phyloP scores from a whole-genome alignment of 2,797 vertebrate genomes.

The Neopelma chrysocephalum region DNA sequence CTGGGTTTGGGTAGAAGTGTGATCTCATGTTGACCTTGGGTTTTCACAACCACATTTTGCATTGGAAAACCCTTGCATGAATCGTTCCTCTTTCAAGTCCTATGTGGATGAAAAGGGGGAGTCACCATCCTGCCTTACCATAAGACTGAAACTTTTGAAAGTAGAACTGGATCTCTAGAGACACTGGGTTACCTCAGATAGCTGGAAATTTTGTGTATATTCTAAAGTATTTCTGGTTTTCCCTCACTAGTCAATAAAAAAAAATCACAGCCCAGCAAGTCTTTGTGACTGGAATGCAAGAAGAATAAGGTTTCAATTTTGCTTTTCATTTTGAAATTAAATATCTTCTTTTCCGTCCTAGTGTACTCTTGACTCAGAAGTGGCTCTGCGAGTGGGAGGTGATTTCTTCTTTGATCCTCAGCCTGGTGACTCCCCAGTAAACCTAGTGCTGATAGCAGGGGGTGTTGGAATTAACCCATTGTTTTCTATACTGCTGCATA shows the following conservation, averaged over 20 bases:
- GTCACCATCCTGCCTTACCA: not conserved
- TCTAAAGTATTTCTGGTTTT: not conserved
- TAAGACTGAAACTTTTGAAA: not conserved
- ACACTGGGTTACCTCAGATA: not conserved
- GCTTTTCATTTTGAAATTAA: slow-evolving; percentile 29
- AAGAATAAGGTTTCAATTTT: not conserved
- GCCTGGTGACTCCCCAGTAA: slow-evolving; percentile 82
- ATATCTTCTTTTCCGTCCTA: slow-evolving; percentile 65
- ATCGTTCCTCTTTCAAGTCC: not conserved
- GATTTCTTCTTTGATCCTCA: slow-evolving; percentile 93
- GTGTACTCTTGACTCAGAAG: slow-evolving; percentile 86
- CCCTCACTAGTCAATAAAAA: not conserved
- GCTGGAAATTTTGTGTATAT: not conserved
- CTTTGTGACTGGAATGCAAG: not conserved
- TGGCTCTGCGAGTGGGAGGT: slow-evolving; percentile 89
- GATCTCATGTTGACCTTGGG: not conserved
- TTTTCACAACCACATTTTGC: not conserved
- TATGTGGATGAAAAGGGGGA: not conserved
- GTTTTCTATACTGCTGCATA: slow-evolving; percentile 91
- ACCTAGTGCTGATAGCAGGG: slow-evolving; percentile 90
- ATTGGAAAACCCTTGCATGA: not conserved
- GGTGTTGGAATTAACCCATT: slow-evolving; percentile 97
- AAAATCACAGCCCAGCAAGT: not conserved
- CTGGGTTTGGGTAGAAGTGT: not conserved
- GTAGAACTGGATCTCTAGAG: not conserved